phyloP scores from a whole-genome alignment of 2,888 invertebrate genomes.

The Rhingia campestris region DNA sequence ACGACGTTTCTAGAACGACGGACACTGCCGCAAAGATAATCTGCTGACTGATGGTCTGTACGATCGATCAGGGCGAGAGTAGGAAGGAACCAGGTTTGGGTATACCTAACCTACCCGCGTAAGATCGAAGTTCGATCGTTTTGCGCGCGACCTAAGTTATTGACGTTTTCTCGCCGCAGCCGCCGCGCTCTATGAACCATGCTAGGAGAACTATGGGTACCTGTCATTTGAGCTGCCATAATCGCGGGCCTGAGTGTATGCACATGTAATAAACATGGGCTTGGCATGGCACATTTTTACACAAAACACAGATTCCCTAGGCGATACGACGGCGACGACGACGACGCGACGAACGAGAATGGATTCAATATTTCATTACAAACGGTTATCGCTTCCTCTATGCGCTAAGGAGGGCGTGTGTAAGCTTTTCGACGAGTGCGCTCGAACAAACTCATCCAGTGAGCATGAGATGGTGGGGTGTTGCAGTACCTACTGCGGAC shows the following conservation, averaged over 20 bases:
- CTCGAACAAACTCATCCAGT: conserved; percentile 28
- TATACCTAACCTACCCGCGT: no score
- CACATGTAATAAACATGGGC: conserved; percentile 69
- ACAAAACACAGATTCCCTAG: conserved; percentile 43
- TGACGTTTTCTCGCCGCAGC: conserved; percentile 57
- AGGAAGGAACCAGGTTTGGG: conserved; percentile 15
- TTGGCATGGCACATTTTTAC: conserved; percentile 57
- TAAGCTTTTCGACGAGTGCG: conserved; percentile 14
- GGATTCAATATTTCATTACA: conserved; percentile 70
- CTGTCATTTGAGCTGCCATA: conserved; percentile 65
- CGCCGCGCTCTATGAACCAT: conserved; percentile 26
- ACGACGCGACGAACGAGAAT: conserved; percentile 34
- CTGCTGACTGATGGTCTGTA: conserved; percentile 50
- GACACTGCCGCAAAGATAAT: conserved; percentile 28
- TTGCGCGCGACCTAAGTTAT: conserved; percentile 52
- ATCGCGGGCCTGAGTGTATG: conserved; percentile 64
- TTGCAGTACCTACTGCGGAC: conserved; percentile 13
- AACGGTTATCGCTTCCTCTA: conserved; percentile 68
- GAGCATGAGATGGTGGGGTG: conserved; percentile 8
- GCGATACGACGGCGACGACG: conserved; percentile 35
- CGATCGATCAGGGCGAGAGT: conserved; percentile 43
- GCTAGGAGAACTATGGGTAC: conserved; percentile 45
- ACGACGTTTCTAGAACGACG: conserved; percentile 45
- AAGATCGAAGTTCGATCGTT: conserved; percentile 43
- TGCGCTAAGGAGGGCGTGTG: conserved; percentile 15